Evolutionary conservation across 23 tunicate genomes (phyloP).

Genomic region (Styela plicata): DNA sequence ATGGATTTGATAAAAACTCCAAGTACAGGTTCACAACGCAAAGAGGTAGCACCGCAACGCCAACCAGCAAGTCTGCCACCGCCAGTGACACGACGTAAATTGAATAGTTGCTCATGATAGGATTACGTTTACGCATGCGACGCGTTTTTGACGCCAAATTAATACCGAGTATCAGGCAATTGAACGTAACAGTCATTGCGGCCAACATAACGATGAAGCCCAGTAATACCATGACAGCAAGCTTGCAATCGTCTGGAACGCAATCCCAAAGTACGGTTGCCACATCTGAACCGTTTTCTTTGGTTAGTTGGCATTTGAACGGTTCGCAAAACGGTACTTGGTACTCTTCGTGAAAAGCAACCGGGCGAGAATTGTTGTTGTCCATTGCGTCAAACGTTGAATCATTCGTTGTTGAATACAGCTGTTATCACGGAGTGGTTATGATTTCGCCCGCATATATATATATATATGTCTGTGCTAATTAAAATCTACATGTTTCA

Average conservation of each 20-base stretch:
- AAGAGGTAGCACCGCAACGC: slow-evolving; percentile 70
- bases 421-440: no score
- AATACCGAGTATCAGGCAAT: slow-evolving; percentile 44
- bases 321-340: slow-evolving; percentile 76
- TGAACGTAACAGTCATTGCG: slow-evolving; percentile 49
- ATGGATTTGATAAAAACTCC: slow-evolving; percentile 7
- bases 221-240: slow-evolving; percentile 24
- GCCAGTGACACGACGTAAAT: slow-evolving; percentile 80
- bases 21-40: slow-evolving; percentile 25
- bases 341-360: slow-evolving; percentile 30
- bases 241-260: slow-evolving; percentile 51
- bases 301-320: slow-evolving; percentile 28
- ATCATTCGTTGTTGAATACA: no score
- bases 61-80: slow-evolving; percentile 66
- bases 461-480: no score
- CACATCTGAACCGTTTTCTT: background rate
- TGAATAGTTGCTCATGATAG: slow-evolving; percentile 87
- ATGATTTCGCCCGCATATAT: no score
- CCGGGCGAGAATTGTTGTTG: no score
- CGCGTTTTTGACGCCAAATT: slow-evolving; percentile 54
- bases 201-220: slow-evolving; percentile 36
- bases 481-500: no score
- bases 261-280: slow-evolving; percentile 41
- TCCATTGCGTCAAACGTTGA: no score
- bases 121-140: slow-evolving; percentile 58